phyloP scores from a whole-genome alignment of 2,113 vertebrate species.

The Peromyscus maniculatus region DNA sequence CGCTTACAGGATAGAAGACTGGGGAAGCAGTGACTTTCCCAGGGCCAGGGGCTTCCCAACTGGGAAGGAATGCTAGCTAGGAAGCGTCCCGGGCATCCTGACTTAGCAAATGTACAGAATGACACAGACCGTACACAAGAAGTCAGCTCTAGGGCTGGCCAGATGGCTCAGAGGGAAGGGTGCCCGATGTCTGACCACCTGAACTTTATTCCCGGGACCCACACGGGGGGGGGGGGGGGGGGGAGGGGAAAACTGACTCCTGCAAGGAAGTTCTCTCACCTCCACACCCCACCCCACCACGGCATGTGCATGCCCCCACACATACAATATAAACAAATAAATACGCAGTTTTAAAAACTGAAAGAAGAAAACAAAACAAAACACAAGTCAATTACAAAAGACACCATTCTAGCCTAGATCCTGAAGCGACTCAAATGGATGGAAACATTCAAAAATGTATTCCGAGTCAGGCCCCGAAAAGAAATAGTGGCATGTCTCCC shows the following conservation, averaged over 20 bases:
- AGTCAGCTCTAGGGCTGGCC: background rate
- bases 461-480: background rate
- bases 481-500: background rate
- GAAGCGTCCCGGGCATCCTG: background rate
- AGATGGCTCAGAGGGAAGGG: no score
- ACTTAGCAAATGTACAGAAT: background rate
- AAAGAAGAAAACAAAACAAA: background rate
- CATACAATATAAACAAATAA: background rate
- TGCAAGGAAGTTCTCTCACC: background rate
- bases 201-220: background rate
- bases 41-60: background rate
- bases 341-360: background rate
- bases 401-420: background rate
- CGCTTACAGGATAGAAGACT: background rate
- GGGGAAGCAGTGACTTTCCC: background rate
- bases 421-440: background rate
- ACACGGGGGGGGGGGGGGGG: rapidly evolving
- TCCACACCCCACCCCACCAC: background rate
- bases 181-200: background rate
- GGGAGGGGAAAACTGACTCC: background rate
- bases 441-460: constrained; percentile 7
- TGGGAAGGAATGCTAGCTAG: background rate
- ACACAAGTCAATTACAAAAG: background rate
- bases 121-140: background rate
- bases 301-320: background rate